phyloP scores from a whole-genome alignment of 2,113 vertebrate species.

The Australoheros scitulus region DNA sequence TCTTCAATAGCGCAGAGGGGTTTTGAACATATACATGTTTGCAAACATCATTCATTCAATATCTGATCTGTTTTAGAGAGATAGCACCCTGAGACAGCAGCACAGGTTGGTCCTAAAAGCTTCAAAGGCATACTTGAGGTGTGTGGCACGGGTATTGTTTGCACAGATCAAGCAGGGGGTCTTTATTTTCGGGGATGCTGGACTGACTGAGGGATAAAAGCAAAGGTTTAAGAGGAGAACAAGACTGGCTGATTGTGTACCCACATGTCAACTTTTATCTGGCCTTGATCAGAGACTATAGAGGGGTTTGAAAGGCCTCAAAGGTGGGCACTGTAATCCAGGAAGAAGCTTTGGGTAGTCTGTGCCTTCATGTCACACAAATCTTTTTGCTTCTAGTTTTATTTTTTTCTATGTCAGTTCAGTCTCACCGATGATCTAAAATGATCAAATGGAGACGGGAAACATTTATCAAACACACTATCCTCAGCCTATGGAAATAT shows the following conservation, averaged over 20 bases:
- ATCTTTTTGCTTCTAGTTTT: neutral
- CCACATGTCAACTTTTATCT: slow-evolving; percentile 49
- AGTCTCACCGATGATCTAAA: slow-evolving; percentile 1
- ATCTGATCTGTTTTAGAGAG: slow-evolving; percentile 62
- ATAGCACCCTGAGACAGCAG: slow-evolving; percentile 37
- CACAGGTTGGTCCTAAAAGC: slow-evolving; percentile 32
- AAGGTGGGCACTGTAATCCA: slow-evolving; percentile 11
- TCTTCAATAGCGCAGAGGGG: slow-evolving; percentile 44
- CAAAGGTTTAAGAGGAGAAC: slow-evolving; percentile 28
- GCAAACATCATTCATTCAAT: slow-evolving; percentile 47
- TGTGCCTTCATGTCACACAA: neutral
- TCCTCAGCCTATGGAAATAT: slow-evolving; percentile 38
- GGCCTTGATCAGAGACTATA: slow-evolving; percentile 5
- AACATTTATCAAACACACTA: slow-evolving; percentile 27
- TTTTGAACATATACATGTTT: slow-evolving; percentile 37
- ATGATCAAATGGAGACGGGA: slow-evolving; percentile 45
- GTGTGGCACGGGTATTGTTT: slow-evolving; percentile 63
- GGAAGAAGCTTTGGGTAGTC: slow-evolving; percentile 13
- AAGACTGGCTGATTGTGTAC: slow-evolving; percentile 35
- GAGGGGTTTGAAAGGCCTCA: slow-evolving; percentile 24
- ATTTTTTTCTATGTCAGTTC: neutral
- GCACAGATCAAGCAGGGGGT: slow-evolving; percentile 32
- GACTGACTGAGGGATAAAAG: slow-evolving; percentile 35
- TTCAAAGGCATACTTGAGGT: slow-evolving; percentile 66
- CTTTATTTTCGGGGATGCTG: slow-evolving; percentile 14